Evolutionary conservation across 2,888 invertebrate species (phyloP).

Genomic region (Latheticus oryzae): DNA sequence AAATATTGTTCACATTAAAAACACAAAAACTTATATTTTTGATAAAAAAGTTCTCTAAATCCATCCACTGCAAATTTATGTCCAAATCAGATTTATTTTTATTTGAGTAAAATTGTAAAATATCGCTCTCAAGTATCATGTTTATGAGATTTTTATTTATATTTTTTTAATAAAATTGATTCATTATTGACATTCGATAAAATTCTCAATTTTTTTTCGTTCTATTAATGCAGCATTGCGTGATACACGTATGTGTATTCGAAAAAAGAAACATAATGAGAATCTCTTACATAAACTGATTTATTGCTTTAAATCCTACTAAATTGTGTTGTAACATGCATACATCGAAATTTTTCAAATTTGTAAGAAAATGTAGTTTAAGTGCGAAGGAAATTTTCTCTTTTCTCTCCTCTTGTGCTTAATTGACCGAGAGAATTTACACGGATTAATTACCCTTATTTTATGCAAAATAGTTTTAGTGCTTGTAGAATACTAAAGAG

Average conservation of each 20-base stretch:
- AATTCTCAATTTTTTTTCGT: slow-evolving; percentile 36
- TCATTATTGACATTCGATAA: slow-evolving; percentile 34
- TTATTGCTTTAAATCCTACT: slow-evolving; percentile 45
- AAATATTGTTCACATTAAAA: no score
- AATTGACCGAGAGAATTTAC: slow-evolving; percentile 12
- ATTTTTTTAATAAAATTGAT: no score
- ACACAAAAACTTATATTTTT: no score
- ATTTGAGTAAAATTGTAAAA: no score
- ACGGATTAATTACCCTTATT: slow-evolving; percentile 49
- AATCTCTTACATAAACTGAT: slow-evolving; percentile 39
- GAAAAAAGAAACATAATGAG: slow-evolving; percentile 41
- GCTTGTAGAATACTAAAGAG: slow-evolving; percentile 46
- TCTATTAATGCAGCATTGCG: slow-evolving; percentile 43
- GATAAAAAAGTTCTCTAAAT: no score
- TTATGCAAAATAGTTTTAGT: slow-evolving; percentile 49
- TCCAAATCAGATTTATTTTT: no score
- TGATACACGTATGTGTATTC: slow-evolving; percentile 44
- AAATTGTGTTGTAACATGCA: slow-evolving; percentile 48
- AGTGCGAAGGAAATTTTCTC: slow-evolving; percentile 5
- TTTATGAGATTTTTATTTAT: no score
- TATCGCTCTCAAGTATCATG: no score
- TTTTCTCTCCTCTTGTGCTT: slow-evolving; percentile 21
- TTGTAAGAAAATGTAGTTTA: neutral
- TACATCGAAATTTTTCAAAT: neutral
- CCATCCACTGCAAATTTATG: no score